Base-by-base conservation (phyloP, 30 jellyfish, hydroid and myxozoan species). In the Nemopilema nomurai region DNA sequence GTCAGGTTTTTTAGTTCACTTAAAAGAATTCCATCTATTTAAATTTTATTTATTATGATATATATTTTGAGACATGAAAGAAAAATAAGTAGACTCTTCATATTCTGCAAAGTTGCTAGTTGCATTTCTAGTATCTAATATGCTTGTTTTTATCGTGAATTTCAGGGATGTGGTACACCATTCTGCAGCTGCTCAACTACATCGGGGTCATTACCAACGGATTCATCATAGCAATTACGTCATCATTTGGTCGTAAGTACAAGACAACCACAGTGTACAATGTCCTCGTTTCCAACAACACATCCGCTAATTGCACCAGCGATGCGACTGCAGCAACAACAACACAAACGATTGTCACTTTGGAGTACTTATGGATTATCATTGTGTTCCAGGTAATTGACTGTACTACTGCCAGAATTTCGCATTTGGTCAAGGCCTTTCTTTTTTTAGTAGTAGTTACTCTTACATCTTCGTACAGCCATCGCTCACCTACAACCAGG, bases 161-260 rank as follows among this genome's bases (percentile, higher is more conserved):
- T 88, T 41, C 24, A 91, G 97, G 97, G 26, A 91, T 80, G 93
- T 91, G 97, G 97, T 85, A 70, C 24, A 86, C 97, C 18, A 91
- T 91, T 31, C 83, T 91, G 62, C 76, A 80, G 23, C 83, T 91
- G 18, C 84, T 91, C 63, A 91, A 91, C 51, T 91, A 85, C 83
- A 91, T 81, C 74, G 97, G 97, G 18, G 81, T 91, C 18, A 31
- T 91, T 0, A 91, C 97, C n/a, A 91, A 91, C 62, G 97, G 93
- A 30, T 91, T 85, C 72, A 74, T 91, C 64, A 76, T 91, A 0
- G 93, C 95, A 21, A 22, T 91, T 27, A 72, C 97, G 63, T 91
- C 97, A 64, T 28, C 87, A 74, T 91, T 79, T 86, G 97, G 97
- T 32, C 90, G 91, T 17, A 81, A 86, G 28, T 91, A 85, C 82